phyloP scores from a whole-genome alignment of 2,888 invertebrate species.

The Sipunculus nudus region DNA sequence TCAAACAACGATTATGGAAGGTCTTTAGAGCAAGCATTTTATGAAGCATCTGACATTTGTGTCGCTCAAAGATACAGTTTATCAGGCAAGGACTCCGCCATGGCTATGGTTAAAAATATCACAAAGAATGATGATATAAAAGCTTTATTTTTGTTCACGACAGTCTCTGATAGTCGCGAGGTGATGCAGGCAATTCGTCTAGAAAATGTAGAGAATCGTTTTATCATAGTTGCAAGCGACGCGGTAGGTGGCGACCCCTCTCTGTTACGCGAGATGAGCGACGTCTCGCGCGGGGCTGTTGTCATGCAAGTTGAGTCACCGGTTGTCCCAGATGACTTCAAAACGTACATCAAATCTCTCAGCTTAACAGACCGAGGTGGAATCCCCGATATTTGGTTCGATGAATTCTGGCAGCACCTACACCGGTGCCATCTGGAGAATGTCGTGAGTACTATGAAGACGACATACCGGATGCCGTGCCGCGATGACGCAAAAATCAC shows the following conservation, averaged over 20 bases:
- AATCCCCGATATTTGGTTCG: conserved; percentile 66
- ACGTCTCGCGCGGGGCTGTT: conserved; percentile 56
- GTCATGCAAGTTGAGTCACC: conserved; percentile 48
- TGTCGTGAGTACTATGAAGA: too few relatives aligned
- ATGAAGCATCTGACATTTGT: conserved; percentile 38
- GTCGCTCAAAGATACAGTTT: too few relatives aligned
- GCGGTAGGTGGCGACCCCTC: conserved; percentile 50
- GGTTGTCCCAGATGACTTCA: conserved; percentile 54
- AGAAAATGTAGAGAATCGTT: conserved; percentile 44
- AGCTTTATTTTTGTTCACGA: too few relatives aligned
- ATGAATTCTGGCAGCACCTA: conserved; percentile 64
- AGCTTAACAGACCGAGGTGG: conserved; percentile 56
- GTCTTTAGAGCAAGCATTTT: conserved; percentile 53
- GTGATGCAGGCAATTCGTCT: too few relatives aligned
- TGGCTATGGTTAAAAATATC: too few relatives aligned
- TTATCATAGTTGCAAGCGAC: conserved; percentile 60
- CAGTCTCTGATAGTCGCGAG: too few relatives aligned
- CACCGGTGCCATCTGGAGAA: too few relatives aligned
- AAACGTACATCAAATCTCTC: conserved; percentile 52
- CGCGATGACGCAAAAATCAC: too few relatives aligned
- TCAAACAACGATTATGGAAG: conserved; percentile 56
- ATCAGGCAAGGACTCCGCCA: too few relatives aligned
- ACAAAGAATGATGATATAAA: too few relatives aligned
- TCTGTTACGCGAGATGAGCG: conserved; percentile 49
- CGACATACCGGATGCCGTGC: too few relatives aligned